Conservation (phyloP, 2,888 invertebrate species). For the Orgyia antiqua region DNA sequence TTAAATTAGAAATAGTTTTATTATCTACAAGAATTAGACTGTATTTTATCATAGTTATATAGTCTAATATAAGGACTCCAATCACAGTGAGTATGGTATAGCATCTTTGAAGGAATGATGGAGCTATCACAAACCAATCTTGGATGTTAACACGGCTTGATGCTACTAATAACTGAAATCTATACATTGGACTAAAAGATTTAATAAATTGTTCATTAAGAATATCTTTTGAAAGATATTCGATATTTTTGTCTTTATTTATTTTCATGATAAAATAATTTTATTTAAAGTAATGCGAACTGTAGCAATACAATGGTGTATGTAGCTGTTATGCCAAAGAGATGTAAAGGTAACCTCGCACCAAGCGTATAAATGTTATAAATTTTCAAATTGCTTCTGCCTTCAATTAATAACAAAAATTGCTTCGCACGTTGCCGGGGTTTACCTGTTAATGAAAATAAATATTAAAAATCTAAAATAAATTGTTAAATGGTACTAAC, state of each 20-base stretch:
- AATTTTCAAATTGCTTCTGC: constrained; percentile 38
- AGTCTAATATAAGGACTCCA: constrained; percentile 13
- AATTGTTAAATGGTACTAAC: too few species aligned
- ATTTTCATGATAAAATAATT: constrained; percentile 5
- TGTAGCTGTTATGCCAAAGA: constrained; percentile 44
- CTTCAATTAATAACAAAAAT: constrained; percentile 40
- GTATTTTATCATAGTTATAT: constrained; percentile 11
- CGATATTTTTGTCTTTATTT: constrained; percentile 17
- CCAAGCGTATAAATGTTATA: constrained; percentile 45
- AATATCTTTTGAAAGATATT: constrained; percentile 46
- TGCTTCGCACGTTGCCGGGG: constrained; percentile 39
- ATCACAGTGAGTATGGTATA: constrained; percentile 31
- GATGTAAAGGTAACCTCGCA: constrained; percentile 34
- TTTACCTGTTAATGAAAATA: constrained; percentile 31
- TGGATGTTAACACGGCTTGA: constrained; percentile 40
- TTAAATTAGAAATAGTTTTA: constrained; percentile 17
- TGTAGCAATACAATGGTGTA: constrained; percentile 53
- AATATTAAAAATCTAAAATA: too few species aligned
- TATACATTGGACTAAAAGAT: constrained; percentile 29
- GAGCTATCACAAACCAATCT: constrained; percentile 38
- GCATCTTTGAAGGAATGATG: constrained; percentile 40
- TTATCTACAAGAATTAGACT: constrained; percentile 13
- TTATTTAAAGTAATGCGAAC: constrained; percentile 37
- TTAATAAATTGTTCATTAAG: constrained; percentile 40
- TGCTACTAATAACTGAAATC: constrained; percentile 37